A percentile compares a stretch with the other conserved stretches of the same genome.
phyloP scores from a whole-genome alignment of 64 coral and sea anemone species.

The Astreopora myriophthalma region DNA sequence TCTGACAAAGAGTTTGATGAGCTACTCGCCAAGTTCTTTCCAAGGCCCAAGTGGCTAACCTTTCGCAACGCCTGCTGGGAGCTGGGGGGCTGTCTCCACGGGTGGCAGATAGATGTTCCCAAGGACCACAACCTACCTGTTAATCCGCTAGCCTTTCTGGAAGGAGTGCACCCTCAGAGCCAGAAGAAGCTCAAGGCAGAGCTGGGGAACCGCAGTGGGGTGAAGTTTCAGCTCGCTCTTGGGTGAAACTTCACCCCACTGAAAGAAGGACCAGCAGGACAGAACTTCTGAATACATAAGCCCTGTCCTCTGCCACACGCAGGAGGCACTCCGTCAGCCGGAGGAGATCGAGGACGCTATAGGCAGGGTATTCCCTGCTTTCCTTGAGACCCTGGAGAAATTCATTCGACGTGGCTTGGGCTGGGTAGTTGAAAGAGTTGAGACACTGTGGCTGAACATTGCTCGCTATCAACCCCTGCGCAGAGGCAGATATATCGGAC shows the following conservation, averaged over 20 bases:
- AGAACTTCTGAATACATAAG: neutral
- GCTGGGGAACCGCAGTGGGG: neutral
- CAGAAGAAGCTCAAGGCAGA: neutral
- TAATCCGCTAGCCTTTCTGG: neutral
- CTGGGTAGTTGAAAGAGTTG: conserved; percentile 1
- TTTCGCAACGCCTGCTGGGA: too few species aligned
- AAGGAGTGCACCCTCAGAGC: too few species aligned
- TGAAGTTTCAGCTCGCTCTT: conserved; percentile 23
- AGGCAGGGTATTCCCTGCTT: neutral
- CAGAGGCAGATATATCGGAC: neutral
- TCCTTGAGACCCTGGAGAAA: conserved; percentile 22
- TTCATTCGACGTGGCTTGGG: neutral
- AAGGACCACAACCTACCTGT: neutral
- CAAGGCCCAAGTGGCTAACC: too few species aligned
- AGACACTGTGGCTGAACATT: neutral
- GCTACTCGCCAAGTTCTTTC: too few species aligned
- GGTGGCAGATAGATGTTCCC: conserved; percentile 35
- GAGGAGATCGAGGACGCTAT: conserved; percentile 7
- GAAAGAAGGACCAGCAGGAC: neutral
- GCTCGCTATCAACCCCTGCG: conserved; percentile 16
- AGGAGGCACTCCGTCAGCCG: neutral
- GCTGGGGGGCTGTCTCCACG: too few species aligned
- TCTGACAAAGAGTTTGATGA: too few species aligned
- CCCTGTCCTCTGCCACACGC: neutral
- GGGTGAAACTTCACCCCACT: too few species aligned